phyloP scores from a whole-genome alignment of 2,113 vertebrate species.

The Oreamnos americanus region DNA sequence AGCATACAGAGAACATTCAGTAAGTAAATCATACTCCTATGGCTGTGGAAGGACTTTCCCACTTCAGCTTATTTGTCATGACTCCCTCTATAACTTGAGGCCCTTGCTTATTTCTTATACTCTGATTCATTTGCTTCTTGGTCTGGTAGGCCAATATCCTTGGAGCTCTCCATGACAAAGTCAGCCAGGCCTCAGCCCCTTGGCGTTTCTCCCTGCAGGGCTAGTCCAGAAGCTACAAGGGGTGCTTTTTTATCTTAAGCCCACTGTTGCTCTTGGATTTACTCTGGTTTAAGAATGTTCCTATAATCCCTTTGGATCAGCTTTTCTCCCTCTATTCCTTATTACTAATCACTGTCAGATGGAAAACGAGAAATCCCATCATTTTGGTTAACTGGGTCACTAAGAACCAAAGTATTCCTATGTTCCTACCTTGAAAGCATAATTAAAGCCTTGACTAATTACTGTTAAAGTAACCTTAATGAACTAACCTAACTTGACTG shows the following conservation, averaged over 20 bases:
- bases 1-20: background rate
- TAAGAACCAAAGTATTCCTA: conserved; percentile 21
- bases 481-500: conserved; percentile 66
- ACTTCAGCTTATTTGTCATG: background rate
- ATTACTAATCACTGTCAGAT: conserved; percentile 15
- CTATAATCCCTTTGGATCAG: background rate
- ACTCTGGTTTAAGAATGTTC: background rate
- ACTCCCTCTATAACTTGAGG: background rate
- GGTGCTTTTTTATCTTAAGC: background rate
- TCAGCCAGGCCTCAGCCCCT: background rate
- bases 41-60: background rate
- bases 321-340: background rate
- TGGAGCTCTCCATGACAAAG: background rate
- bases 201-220: background rate
- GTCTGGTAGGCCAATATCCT: background rate
- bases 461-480: conserved; percentile 69
- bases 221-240: background rate
- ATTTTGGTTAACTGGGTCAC: conserved; percentile 58
- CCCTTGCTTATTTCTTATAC: background rate
- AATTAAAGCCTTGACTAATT: conserved; percentile 73
- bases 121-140: background rate
- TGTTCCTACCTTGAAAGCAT: conserved; percentile 56
- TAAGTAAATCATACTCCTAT: background rate
- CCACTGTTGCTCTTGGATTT: background rate
- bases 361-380: background rate